Percentiles rank a stretch among this genome's conserved stretches.
phyloP scores from a whole-genome alignment of 35 echinoderm and acorn worm genomes.

The Anneissia japonica region DNA sequence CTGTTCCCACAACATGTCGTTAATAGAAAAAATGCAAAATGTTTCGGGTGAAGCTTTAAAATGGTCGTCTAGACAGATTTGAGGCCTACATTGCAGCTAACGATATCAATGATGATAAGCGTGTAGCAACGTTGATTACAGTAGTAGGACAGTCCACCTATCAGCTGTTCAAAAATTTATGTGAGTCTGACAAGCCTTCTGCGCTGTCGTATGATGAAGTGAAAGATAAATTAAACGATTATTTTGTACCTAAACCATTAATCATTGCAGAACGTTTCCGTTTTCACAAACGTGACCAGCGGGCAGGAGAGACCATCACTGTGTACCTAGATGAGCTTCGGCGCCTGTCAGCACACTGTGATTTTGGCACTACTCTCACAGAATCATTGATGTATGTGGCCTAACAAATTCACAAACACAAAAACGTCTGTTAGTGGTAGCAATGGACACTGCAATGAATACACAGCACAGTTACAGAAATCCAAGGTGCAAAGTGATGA shows the following conservation, averaged over 20 bases:
- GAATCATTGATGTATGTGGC: slow-evolving; percentile 10
- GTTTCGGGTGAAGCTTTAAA: slow-evolving; percentile 16
- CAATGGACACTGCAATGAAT: slow-evolving; percentile 7
- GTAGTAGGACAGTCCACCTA: slow-evolving; percentile 21
- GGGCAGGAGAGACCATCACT: slow-evolving; percentile 17
- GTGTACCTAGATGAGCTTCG: slow-evolving; percentile 9
- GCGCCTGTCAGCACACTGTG: slow-evolving; percentile 3
- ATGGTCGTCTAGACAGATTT: slow-evolving; percentile 23
- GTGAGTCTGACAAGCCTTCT: slow-evolving; percentile 10
- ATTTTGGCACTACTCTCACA: neutral
- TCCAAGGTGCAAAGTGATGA: too few relatives aligned
- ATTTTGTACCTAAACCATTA: slow-evolving; percentile 17
- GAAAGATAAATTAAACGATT: slow-evolving; percentile 28
- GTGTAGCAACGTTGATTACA: neutral
- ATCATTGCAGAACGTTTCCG: slow-evolving; percentile 22
- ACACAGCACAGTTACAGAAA: slow-evolving; percentile 13
- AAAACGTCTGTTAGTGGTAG: slow-evolving; percentile 24
- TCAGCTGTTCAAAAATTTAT: slow-evolving; percentile 5
- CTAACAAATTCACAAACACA: slow-evolving; percentile 14
- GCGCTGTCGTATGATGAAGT: neutral
- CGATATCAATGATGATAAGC: slow-evolving; percentile 2
- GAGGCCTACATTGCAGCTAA: slow-evolving; percentile 5
- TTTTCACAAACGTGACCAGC: slow-evolving; percentile 28
- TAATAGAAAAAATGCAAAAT: slow-evolving; percentile 21
- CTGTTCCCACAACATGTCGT: neutral